A percentile compares a stretch with the other conserved stretches of the same genome.
phyloP scores from a whole-genome alignment of 2,797 vertebrate genomes.

The Sebastes trivittatus region DNA sequence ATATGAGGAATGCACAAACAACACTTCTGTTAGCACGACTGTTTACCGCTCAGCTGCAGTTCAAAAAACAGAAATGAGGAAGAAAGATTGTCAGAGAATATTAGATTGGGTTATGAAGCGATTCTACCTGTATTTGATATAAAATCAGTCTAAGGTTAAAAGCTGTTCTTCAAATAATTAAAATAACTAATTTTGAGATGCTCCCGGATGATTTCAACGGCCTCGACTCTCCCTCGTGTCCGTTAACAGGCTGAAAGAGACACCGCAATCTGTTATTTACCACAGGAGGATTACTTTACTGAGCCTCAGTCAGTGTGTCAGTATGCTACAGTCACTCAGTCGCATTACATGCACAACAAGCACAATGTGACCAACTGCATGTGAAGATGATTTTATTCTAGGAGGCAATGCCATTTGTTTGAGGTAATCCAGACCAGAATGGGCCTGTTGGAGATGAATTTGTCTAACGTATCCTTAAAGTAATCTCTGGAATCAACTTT shows the following conservation, averaged over 20 bases:
- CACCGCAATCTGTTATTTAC: conserved; percentile 38
- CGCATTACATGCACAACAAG: neutral
- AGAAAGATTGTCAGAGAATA: too few relatives aligned
- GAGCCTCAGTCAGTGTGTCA: conserved; percentile 37
- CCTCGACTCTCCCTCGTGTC: neutral
- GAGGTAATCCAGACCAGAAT: too few relatives aligned
- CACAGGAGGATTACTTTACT: conserved; percentile 28
- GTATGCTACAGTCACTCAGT: conserved; percentile 6
- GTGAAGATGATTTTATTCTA: neutral
- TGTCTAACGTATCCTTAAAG: neutral
- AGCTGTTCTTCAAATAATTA: neutral
- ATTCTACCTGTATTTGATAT: neutral
- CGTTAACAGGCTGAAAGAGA: conserved; percentile 14
- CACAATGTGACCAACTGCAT: neutral
- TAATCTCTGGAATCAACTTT: neutral
- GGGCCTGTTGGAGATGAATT: neutral
- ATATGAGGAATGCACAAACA: conserved; percentile 52
- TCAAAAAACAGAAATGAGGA: neutral
- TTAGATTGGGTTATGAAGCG: neutral
- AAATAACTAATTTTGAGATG: neutral
- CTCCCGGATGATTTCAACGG: neutral
- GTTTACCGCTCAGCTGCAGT: conserved; percentile 22
- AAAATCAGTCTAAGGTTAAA: neutral
- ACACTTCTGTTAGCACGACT: conserved; percentile 3
- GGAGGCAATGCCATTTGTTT: neutral